Percentiles rank a stretch among this genome's conserved stretches.
These are phyloP conservation scores for Aspidoscelis tigris DNA, from an alignment of 2,113 vertebrate genomes.

Conservation along the genomic window DNA sequence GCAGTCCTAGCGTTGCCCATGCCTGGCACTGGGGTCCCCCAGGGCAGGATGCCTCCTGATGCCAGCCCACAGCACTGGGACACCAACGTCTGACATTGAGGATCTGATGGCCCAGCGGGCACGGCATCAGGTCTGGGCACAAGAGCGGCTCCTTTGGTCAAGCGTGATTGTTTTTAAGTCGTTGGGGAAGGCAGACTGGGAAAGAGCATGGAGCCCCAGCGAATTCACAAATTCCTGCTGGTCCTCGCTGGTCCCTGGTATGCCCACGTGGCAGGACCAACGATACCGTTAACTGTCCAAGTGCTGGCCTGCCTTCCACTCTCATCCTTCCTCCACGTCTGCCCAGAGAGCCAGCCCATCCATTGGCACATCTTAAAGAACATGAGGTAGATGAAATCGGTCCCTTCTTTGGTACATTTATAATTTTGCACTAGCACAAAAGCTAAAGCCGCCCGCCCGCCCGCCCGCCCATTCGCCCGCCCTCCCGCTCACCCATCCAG, in stretches of 20 bases:
- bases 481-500: neutral
- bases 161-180: neutral
- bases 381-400: conserved; percentile 36
- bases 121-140: neutral
- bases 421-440: neutral
- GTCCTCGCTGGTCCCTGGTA: neutral
- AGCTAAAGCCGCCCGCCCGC: neutral
- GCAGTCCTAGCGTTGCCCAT: neutral
- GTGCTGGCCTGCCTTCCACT: neutral
- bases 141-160: conserved; percentile 9
- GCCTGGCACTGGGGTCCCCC: neutral
- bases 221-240: too few species aligned
- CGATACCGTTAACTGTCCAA: neutral
- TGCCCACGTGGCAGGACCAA: rapidly evolving
- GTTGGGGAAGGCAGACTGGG: neutral
- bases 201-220: rapidly evolving
- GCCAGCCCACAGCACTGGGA: neutral
- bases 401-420: conserved; percentile 28
- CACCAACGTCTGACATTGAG: rapidly evolving
- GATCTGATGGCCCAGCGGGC: neutral
- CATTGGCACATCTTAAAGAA: conserved; percentile 35
- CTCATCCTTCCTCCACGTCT: neutral
- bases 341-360: neutral
- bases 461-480: neutral
- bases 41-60: neutral